phyloP scores from a whole-genome alignment of 1,140 invertebrate species.

The Drosophila aff. region DNA sequence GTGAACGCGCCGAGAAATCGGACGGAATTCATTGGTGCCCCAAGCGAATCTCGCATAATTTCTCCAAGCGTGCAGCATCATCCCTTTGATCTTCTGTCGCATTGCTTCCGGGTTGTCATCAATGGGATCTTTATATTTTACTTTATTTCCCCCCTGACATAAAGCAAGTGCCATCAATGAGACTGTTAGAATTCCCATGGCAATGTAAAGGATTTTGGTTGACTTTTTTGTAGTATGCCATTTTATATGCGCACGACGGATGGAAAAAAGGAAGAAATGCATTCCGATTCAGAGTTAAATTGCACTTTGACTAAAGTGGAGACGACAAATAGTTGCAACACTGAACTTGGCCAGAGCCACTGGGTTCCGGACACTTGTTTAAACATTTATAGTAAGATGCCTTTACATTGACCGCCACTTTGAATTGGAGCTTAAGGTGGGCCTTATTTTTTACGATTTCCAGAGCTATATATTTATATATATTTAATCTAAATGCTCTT shows the following conservation, averaged over 20 bases:
- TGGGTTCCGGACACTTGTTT: slow-evolving; percentile 21
- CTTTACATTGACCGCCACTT: not conserved
- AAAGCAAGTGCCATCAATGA: not conserved
- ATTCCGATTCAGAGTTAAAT: slow-evolving; percentile 3
- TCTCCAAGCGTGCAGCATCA: slow-evolving; percentile 97
- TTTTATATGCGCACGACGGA: slow-evolving; percentile 9
- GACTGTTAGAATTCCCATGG: not conserved
- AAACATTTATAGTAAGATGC: slow-evolving; percentile 16
- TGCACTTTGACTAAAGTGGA: not conserved
- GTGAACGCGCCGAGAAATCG: slow-evolving; percentile 95
- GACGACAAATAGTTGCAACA: not conserved
- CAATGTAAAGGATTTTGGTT: not conserved
- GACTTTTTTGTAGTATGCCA: slow-evolving; percentile 12
- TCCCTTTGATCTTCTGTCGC: slow-evolving; percentile 86
- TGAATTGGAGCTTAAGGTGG: not conserved
- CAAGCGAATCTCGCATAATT: slow-evolving; percentile 97
- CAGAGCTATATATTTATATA: no score
- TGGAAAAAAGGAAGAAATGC: slow-evolving; percentile 16
- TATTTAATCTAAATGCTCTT: not conserved
- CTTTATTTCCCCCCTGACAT: not conserved
- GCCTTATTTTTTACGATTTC: not conserved
- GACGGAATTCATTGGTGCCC: slow-evolving; percentile 98
- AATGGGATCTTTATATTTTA: not conserved
- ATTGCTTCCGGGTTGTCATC: not conserved
- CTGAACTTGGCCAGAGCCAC: not conserved